Conservation (phyloP, 2,797 vertebrate genomes). For the Galago senegalensis region DNA sequence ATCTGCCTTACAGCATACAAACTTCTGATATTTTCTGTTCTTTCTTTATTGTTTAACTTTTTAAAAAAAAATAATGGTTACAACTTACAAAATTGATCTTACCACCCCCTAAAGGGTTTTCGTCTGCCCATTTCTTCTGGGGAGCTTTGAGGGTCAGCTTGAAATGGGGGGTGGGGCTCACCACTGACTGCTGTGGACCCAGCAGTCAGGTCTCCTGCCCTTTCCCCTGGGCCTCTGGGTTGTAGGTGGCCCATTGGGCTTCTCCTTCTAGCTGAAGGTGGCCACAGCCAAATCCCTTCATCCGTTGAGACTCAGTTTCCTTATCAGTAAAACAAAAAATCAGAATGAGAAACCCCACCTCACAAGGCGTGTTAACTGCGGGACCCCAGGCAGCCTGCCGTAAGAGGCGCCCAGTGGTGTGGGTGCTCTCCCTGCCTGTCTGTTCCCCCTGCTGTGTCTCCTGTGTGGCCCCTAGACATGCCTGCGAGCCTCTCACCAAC, state of each 20-base stretch:
- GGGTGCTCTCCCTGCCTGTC: not conserved
- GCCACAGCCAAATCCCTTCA: not conserved
- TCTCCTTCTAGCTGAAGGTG: not conserved
- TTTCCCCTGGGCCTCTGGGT: not conserved
- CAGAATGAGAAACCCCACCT: not conserved
- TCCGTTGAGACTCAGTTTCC: not conserved
- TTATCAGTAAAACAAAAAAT: not conserved
- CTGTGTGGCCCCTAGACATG: not conserved
- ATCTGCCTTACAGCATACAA: not conserved
- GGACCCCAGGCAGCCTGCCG: accelerated
- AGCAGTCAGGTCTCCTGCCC: not conserved
- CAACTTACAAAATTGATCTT: constrained; percentile 52
- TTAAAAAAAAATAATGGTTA: constrained; percentile 1
- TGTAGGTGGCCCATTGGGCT: not conserved
- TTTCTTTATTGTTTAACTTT: not conserved
- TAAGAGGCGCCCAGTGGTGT: accelerated
- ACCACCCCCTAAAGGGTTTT: not conserved
- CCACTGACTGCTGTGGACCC: not conserved
- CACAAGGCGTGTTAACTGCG: accelerated
- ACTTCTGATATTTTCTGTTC: not conserved
- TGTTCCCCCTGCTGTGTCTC: not conserved
- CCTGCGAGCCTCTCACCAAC: not conserved
- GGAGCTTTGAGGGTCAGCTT: not conserved
- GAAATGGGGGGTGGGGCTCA: not conserved
- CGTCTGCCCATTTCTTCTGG: not conserved